Evolutionary conservation across 2,888 invertebrate species (phyloP), one percentile per base, ranked within the genome.

Genomic region (Mythimna impura): DNA sequence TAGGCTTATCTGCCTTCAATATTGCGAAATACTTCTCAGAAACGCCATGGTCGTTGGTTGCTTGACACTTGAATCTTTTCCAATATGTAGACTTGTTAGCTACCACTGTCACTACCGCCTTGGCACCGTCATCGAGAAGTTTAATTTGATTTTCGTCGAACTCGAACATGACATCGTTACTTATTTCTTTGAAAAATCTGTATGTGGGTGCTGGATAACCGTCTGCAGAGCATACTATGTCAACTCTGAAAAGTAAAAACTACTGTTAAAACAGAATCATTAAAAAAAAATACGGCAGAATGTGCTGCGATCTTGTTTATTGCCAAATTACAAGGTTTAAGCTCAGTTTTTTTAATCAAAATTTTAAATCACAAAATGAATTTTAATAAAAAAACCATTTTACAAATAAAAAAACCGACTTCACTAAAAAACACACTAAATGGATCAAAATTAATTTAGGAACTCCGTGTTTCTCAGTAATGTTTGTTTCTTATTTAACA

Each of bases 181-280:
- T 87, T 1, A 89, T 71, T 47, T 91, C 91, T 78, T 90, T 89
- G 76, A 92, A 93, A 92, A 93, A 94, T 77, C 90, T 90, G 75
- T 93, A 95, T 7, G 90, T 88, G 0, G 95, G 92, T 12, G 81
- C 68, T 0, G 95, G 95, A 76, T 88, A 92, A 0, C 89, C 94
- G 7, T 80, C 81, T 8, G 94, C 93, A 25, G 86, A 85, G 80
- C 95, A 96, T 25, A 84, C 80, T 54, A 95, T 84, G 17, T 92
- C 87, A 22, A 94, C 90, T 70, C 95, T 95, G 83, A 62, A 93
- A 93, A 55, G 3, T 20, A 70, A 70, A 7, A 3, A 25, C 10
- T 4, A 25, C 14, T 7, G 14, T 52, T 12, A 65, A 65, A 36
- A 4, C 7, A 2, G 22, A 55, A 7, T 34, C 14, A 5, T 43